Percentiles rank a stretch among this genome's conserved stretches.
Evolutionary conservation across 2,888 invertebrate genomes (phyloP).

Genomic region (Reticulitermes lucifugus): DNA sequence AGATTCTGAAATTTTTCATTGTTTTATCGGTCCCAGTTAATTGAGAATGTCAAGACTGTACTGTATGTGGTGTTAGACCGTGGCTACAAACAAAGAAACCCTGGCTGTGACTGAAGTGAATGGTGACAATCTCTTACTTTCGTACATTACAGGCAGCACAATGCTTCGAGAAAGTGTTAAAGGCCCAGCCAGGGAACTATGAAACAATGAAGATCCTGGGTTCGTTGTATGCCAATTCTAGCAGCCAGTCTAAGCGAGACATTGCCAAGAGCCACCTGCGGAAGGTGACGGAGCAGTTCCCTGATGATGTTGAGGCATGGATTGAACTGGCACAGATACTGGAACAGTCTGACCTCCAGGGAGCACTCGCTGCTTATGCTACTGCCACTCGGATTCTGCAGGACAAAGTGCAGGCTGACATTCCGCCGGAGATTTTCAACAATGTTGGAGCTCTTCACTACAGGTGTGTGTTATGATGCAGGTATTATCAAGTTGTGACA

Average conservation of each 20-base stretch:
- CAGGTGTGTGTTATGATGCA: slow-evolving; percentile 60
- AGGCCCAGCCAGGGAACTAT: slow-evolving; percentile 97
- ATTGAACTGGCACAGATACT: slow-evolving; percentile 98
- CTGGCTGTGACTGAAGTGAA: neutral
- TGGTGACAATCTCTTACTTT: neutral
- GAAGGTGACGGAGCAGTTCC: slow-evolving; percentile 96
- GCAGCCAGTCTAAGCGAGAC: slow-evolving; percentile 90
- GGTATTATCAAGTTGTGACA: too few species aligned
- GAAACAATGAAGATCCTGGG: slow-evolving; percentile 99
- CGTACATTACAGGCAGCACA: slow-evolving; percentile 82
- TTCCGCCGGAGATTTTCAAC: slow-evolving; percentile 97
- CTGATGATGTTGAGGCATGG: slow-evolving; percentile 99
- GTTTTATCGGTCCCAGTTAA: too few species aligned
- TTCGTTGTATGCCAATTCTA: slow-evolving; percentile 92
- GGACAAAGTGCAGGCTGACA: slow-evolving; percentile 93
- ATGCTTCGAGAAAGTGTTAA: slow-evolving; percentile 98
- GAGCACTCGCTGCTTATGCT: slow-evolving; percentile 91
- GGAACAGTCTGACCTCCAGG: slow-evolving; percentile 92
- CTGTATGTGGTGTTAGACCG: neutral
- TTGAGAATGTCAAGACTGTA: neutral
- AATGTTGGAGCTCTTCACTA: slow-evolving; percentile 96
- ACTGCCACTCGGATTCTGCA: slow-evolving; percentile 93
- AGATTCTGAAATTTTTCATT: too few species aligned
- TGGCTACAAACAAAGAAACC: neutral
- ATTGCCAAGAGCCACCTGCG: slow-evolving; percentile 94